These are phyloP conservation scores for Ormyrus labotus DNA, from an alignment of 2,888 invertebrate genomes.

Conservation along the genomic window DNA sequence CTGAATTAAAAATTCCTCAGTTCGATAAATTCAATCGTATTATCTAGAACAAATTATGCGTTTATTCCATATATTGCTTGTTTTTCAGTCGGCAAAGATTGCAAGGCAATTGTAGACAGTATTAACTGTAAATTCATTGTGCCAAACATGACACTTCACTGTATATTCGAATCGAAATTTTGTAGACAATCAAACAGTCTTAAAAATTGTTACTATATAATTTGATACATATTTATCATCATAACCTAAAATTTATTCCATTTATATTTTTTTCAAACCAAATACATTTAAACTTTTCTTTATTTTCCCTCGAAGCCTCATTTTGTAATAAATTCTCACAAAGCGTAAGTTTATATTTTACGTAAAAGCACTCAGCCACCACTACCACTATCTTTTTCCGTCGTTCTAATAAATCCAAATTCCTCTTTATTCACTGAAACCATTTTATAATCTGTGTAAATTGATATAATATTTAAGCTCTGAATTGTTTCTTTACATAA, in stretches of 20 bases:
- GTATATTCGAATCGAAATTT: not conserved
- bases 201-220: too few species aligned
- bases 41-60: not conserved
- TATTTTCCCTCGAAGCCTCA: too few species aligned
- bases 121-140: not conserved
- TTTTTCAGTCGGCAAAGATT: not conserved
- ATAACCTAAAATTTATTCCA: too few species aligned
- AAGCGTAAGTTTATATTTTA: too few species aligned
- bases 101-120: not conserved
- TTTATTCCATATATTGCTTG: not conserved
- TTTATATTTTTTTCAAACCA: too few species aligned
- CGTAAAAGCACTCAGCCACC: not conserved
- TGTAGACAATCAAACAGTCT: too few species aligned
- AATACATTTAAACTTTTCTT: too few species aligned
- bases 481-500: too few species aligned
- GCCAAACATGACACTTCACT: not conserved
- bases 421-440: not conserved
- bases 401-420: not conserved
- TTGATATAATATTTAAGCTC: too few species aligned
- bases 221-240: too few species aligned
- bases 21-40: not conserved
- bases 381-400: not conserved
- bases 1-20: not conserved
- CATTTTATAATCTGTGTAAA: not conserved
- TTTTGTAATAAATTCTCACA: too few species aligned